phyloP scores from a whole-genome alignment of 2,113 vertebrate species.

The Felis catus region DNA sequence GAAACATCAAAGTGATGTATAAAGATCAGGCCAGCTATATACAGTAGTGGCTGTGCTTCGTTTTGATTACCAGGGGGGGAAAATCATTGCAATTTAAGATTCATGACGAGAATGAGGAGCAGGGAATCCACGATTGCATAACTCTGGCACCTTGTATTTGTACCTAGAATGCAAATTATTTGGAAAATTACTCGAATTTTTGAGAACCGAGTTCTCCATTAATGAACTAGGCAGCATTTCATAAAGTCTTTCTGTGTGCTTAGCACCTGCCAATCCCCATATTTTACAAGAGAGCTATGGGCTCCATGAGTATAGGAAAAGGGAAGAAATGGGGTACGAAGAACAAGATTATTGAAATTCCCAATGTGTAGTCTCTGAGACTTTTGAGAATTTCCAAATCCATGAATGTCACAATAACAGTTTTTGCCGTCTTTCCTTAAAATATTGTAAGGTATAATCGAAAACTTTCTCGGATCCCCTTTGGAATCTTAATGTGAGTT shows the following conservation, averaged over 20 bases:
- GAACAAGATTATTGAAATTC: not conserved
- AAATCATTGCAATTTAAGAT: not conserved
- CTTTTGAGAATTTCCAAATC: not conserved
- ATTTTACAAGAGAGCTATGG: not conserved
- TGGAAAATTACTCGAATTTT: not conserved
- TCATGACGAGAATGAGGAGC: not conserved
- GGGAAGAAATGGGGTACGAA: rapidly evolving
- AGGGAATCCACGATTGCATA: not conserved
- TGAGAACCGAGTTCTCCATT: not conserved
- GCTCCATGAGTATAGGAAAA: not conserved
- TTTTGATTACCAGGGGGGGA: not conserved
- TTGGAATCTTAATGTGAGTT: not conserved
- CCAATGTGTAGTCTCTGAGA: not conserved
- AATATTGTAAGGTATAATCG: not conserved
- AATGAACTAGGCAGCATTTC: not conserved
- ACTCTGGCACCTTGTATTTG: not conserved
- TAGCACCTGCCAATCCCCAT: not conserved
- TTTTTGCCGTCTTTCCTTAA: not conserved
- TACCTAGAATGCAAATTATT: not conserved
- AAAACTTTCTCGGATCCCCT: too few relatives aligned
- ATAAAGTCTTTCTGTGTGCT: not conserved
- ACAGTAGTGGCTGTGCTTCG: not conserved
- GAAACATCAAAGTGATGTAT: not conserved
- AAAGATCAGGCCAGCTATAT: not conserved
- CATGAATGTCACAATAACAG: not conserved